Evolutionary conservation across 1,140 invertebrate species (phyloP).

Genomic region (Hyposmocoma kahamanoa): DNA sequence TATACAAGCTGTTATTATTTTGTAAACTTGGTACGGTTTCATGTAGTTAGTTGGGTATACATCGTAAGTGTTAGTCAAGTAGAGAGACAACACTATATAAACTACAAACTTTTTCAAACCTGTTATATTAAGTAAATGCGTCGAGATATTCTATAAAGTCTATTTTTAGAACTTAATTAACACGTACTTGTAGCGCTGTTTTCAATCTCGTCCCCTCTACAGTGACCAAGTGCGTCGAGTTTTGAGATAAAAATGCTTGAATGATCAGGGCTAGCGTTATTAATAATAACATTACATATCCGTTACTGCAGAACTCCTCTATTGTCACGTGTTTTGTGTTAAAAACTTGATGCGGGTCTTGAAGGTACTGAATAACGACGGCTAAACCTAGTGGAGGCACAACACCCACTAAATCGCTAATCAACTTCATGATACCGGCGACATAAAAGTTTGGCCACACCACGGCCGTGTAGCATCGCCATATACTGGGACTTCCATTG

Average conservation of each 20-base stretch:
- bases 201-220: constrained; percentile 87
- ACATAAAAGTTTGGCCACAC: constrained; percentile 83
- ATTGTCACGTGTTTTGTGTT: constrained; percentile 35
- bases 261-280: constrained; percentile 82
- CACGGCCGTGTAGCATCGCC: constrained; percentile 80
- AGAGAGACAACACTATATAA: no score
- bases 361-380: constrained; percentile 81
- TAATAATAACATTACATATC: constrained; percentile 83
- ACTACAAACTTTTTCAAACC: no score
- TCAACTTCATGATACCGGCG: constrained; percentile 83
- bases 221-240: constrained; percentile 87
- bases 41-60: no score
- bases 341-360: constrained; percentile 27
- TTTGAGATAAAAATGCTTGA: constrained; percentile 89
- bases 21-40: no score
- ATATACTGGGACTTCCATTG: constrained; percentile 43
- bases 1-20: no score
- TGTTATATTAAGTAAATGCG: no score
- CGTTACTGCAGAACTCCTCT: constrained; percentile 81
- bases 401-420: constrained; percentile 85
- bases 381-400: constrained; percentile 85
- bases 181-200: constrained; percentile 83
- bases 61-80: no score
- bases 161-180: no score
- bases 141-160: no score